These are phyloP conservation scores for Gambelia wislizenii DNA, from an alignment of 2,797 vertebrate species.

Conservation along the genomic window DNA sequence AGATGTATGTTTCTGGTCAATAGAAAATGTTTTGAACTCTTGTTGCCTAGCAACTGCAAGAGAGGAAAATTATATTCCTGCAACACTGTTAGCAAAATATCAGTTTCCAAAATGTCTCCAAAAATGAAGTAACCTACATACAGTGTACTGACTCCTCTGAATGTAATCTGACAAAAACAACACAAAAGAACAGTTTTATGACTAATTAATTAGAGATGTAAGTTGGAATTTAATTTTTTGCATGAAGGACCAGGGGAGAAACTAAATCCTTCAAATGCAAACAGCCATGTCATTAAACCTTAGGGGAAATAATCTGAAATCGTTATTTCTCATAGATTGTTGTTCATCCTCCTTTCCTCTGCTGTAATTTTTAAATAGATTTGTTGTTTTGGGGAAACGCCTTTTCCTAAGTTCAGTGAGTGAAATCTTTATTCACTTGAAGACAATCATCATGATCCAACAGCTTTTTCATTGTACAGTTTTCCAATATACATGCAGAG, in stretches of 20 bases:
- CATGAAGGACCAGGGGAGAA: not conserved
- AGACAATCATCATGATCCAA: not conserved
- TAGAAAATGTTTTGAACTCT: conserved; percentile 70
- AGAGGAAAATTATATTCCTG: conserved; percentile 66
- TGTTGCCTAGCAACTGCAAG: conserved; percentile 77
- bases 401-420: not conserved
- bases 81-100: conserved; percentile 50
- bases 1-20: conserved; percentile 68
- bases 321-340: conserved; percentile 7
- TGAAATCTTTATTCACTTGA: conserved; percentile 16
- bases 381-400: fast-evolving
- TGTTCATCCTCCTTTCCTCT: not conserved
- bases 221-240: not conserved
- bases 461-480: not conserved
- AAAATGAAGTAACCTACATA: conserved; percentile 48
- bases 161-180: conserved; percentile 30
- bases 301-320: conserved; percentile 10
- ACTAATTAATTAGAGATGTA: conserved; percentile 39
- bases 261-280: not conserved
- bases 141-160: conserved; percentile 30
- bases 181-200: not conserved
- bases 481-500: too few relatives aligned
- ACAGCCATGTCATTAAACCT: conserved; percentile 5
- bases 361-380: not conserved
- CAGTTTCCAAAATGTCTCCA: conserved; percentile 50